phyloP scores from a whole-genome alignment of 2,888 invertebrate species.

The Chymomyza amoena region DNA sequence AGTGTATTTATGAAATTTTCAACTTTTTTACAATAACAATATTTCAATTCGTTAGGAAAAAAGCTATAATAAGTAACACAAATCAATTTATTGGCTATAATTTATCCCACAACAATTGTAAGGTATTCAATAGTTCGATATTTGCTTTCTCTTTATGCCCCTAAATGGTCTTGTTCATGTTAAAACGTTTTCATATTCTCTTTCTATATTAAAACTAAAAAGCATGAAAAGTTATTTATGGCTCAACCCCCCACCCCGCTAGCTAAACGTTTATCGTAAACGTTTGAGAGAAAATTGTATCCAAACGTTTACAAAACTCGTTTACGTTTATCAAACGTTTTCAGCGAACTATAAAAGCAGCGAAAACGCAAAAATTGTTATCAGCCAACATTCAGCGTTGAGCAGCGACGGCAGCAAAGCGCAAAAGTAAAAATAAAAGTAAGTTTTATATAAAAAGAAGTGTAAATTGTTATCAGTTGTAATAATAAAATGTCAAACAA shows the following conservation, averaged over 20 bases:
- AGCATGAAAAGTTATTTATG: not conserved
- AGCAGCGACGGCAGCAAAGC: conserved; percentile 5
- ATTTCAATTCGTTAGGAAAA: too few species aligned
- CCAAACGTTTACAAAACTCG: not conserved
- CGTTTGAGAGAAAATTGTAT: not conserved
- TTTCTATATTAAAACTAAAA: not conserved
- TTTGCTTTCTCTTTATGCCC: too few species aligned
- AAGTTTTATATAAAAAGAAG: conserved; percentile 3
- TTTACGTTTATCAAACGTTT: conserved; percentile 1
- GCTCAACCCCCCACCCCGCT: not conserved
- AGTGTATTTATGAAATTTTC: too few species aligned
- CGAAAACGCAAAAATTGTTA: conserved; percentile 1
- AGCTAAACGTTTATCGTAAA: not conserved
- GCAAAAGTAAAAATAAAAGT: too few species aligned
- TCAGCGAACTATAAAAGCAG: conserved; percentile 40
- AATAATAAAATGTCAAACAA: conserved; percentile 20
- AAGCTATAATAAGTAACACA: too few species aligned
- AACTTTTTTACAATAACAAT: too few species aligned
- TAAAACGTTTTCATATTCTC: not conserved
- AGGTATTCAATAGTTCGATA: too few species aligned
- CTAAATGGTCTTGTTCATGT: too few species aligned
- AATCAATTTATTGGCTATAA: too few species aligned
- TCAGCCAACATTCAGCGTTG: conserved; percentile 22
- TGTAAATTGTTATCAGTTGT: not conserved
- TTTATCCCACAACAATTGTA: too few species aligned